phyloP scores from a whole-genome alignment of 64 coral and sea anemone species.

The Hydrozoanthus tunicans region DNA sequence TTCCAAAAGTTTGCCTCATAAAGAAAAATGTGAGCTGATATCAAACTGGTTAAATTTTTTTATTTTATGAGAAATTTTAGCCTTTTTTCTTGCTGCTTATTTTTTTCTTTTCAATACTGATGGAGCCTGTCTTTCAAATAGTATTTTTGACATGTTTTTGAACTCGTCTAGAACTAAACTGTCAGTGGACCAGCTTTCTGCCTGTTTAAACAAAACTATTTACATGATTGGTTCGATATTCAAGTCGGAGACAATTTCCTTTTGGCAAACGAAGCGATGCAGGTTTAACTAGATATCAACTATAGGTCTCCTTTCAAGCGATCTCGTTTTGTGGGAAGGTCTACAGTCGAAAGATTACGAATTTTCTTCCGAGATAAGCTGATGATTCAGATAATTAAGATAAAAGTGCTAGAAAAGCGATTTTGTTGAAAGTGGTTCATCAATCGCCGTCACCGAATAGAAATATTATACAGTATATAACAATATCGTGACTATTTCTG shows the following conservation, averaged over 20 bases:
- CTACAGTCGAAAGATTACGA: neutral
- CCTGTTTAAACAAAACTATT: slow-evolving; percentile 20
- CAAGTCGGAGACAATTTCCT: neutral
- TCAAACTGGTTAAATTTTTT: neutral
- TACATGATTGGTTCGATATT: neutral
- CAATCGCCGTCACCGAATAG: neutral
- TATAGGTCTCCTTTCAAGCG: too few species aligned
- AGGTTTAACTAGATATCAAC: neutral
- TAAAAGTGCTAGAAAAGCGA: slow-evolving; percentile 16
- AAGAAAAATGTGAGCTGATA: too few species aligned
- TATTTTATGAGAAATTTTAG: neutral
- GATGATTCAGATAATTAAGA: neutral
- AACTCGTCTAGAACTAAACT: neutral
- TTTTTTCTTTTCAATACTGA: neutral
- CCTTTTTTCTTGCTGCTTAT: neutral
- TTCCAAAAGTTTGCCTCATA: too few species aligned
- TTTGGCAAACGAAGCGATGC: neutral
- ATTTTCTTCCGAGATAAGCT: slow-evolving; percentile 27
- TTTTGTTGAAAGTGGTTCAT: neutral
- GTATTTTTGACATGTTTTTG: neutral
- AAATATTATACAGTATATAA: neutral
- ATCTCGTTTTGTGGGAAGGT: neutral
- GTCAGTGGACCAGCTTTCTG: slow-evolving; percentile 1
- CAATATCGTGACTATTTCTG: neutral
- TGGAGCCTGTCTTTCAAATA: too few species aligned